Evolutionary conservation across 2,888 invertebrate species (phyloP), one percentile per base, ranked within the genome.

Genomic region (Epinotia nisella): DNA sequence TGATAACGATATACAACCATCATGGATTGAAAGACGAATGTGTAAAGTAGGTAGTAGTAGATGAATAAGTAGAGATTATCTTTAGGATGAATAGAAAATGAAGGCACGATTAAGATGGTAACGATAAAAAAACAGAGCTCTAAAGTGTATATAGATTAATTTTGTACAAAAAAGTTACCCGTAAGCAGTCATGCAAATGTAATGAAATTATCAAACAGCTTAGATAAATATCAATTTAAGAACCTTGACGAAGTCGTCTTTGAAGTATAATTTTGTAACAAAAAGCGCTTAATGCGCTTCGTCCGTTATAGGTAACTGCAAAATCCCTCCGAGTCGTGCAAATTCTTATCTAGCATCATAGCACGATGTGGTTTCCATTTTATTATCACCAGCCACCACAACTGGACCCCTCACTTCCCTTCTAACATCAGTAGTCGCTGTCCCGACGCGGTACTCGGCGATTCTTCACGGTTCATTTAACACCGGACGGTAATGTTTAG

Each of bases 261-360:
- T n/a, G 5, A 4, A 41, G 7, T 15, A 21, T 7, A 3, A 9
- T 62, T n/a, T 15, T 45, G 39, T 11, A 62, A 35, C 35, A 2
- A 45, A 21, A 24, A 53, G 59, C 68, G 56, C 24, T 67, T 19
- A 39, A 76, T 80, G 81, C 80, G 79, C 78, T 79, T 65, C 65
- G 53, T 76, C 71, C 67, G 79, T 80, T 80, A 74, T 67, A 71
- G 75, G 78, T 71, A 72, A 71, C 72, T 75, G 75, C 75, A 80
- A 76, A 75, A 74, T 77, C 79, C 76, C 75, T 45, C 72, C 75
- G 83, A 88, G 84, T 91, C 91, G 90, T 91, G 91, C 87, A 81
- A 85, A 85, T 83, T 82, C 83, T 87, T 90, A 91, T 92, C 90
- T 72, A 70, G 79, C 83, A 90, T 90, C 90, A 79, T 80, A 80